These are phyloP conservation scores for Sylvilagus bachmani DNA, from an alignment of 2,113 vertebrate genomes.

Conservation along the genomic window DNA sequence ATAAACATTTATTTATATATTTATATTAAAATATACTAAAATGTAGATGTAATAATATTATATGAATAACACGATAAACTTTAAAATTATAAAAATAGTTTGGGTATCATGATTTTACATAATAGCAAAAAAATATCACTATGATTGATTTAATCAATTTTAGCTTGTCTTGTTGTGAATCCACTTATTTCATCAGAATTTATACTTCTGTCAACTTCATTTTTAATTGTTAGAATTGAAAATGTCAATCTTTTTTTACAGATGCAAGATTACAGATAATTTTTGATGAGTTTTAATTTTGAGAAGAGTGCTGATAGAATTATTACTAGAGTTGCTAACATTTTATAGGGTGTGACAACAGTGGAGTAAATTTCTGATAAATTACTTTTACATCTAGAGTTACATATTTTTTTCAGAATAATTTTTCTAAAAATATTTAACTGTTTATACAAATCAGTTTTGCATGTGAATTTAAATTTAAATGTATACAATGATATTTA, in stretches of 20 bases:
- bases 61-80: background rate
- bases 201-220: slow-evolving; percentile 33
- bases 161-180: background rate
- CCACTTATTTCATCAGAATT: slow-evolving; percentile 26
- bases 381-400: slow-evolving; percentile 41
- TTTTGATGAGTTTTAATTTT: slow-evolving; percentile 43
- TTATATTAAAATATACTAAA: no score
- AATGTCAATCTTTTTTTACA: slow-evolving; percentile 19
- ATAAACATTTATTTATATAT: no score
- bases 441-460: slow-evolving; percentile 17
- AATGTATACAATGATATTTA: slow-evolving; percentile 45
- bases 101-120: background rate
- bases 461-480: slow-evolving; percentile 35
- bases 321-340: background rate
- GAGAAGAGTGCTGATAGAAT: background rate
- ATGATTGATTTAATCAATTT: slow-evolving; percentile 22
- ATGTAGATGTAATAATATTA: slow-evolving; percentile 7
- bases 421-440: background rate
- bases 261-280: slow-evolving; percentile 37
- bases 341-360: slow-evolving; percentile 40
- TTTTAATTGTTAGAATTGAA: slow-evolving; percentile 49
- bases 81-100: background rate
- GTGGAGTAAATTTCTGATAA: slow-evolving; percentile 33
- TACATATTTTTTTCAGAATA: background rate
- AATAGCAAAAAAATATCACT: background rate